Evolutionary conservation across 2,888 invertebrate species (phyloP), one percentile per base, ranked within the genome.

Genomic region (Drosophila kanekoi): DNA sequence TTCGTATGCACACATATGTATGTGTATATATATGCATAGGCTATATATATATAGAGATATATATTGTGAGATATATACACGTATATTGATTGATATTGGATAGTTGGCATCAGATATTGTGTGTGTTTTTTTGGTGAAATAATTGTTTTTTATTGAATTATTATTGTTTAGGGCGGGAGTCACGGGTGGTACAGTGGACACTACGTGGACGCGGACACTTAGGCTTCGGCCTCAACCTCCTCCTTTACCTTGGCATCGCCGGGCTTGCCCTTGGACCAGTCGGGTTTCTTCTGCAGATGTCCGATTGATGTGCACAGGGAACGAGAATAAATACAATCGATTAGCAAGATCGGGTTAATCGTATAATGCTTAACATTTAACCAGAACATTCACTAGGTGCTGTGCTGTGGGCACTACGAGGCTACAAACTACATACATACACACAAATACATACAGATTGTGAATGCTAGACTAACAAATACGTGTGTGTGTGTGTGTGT

Each of bases 221-320:
- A 96, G 95, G 96, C 96, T 94, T 97, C 96, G 93, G 95, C 95
- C 93, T 94, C 95, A 93, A 95, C 95, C 93, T 95, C 97, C 94
- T 96, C 96, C 94, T 96, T 96, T 94, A 95, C 95, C 96, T 97
- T 96, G 93, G 95, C 95, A 91, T 97, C 97, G 92, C 96, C 96
- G 92, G 95, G 95, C 93, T 97, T 97, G 93, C 95, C 95, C 95
- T 97, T 97, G 93, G 97, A 97, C 97, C 97, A 97, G 94, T 97
- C 97, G 91, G 97, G 97, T 93, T 97, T 97, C 94, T 97, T 97
- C 97, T 97, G 96, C 91, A 54, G 44, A 59, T 65, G 18, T 64
- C 49, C 44, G 41, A n/a, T 38, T 28, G 10, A 5, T 23, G 13
- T 28, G 43, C 20, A 63, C 37, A 38, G 41, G 40, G 44, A 43